Evolutionary conservation across 2,888 invertebrate genomes (phyloP).

Genomic region (Eustalomyia histrio): DNA sequence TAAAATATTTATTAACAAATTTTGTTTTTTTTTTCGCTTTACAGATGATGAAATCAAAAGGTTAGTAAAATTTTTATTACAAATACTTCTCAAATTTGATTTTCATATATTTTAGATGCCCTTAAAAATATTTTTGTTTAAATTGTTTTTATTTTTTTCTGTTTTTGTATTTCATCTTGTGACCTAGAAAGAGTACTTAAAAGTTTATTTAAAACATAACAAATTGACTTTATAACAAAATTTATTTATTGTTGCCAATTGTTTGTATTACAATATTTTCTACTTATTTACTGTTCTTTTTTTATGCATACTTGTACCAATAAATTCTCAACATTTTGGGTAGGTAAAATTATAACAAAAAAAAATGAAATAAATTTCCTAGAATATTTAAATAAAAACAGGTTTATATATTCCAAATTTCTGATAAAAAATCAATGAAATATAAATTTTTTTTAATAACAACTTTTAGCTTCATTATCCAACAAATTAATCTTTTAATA

Average conservation of each 20-base stretch:
- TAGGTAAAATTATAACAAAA: too few species aligned
- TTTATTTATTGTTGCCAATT: not conserved
- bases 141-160: too few species aligned
- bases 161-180: not conserved
- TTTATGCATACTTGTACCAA: too few species aligned
- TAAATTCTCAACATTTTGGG: too few species aligned
- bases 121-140: too few species aligned
- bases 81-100: too few species aligned
- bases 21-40: not conserved
- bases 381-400: too few species aligned
- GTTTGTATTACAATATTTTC: not conserved
- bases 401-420: too few species aligned
- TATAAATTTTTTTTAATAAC: too few species aligned
- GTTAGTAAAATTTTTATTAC: not conserved
- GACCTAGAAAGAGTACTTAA: not conserved
- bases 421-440: too few species aligned
- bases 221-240: conserved; percentile 1
- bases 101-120: not conserved
- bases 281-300: not conserved
- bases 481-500: conserved; percentile 16
- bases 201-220: not conserved
- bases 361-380: too few species aligned
- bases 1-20: too few species aligned
- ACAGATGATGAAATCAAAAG: not conserved
- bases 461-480: not conserved